These are phyloP conservation scores for Teleopsis dalmanni DNA, from an alignment of 1,140 invertebrate genomes.

Conservation along the genomic window DNA sequence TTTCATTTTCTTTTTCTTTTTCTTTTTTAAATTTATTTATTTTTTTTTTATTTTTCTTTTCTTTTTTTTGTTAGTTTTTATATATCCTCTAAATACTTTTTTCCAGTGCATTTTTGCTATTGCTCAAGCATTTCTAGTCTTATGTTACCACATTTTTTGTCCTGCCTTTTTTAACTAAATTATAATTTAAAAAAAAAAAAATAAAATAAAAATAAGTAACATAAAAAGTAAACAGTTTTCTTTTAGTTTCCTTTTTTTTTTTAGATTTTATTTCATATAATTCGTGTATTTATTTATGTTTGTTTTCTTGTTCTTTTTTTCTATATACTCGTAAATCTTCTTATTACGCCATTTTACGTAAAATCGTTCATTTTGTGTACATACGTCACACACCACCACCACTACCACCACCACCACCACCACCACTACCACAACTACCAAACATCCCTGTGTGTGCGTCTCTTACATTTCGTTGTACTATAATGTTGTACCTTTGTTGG, in stretches of 20 bases:
- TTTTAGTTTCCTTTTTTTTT: background rate
- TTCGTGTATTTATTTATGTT: conserved; percentile 20
- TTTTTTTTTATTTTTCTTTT: background rate
- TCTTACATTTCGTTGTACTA: background rate
- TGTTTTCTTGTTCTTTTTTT: conserved; percentile 31
- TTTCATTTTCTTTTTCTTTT: background rate
- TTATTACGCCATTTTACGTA: conserved; percentile 18
- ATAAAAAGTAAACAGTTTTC: background rate
- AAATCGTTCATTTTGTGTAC: background rate
- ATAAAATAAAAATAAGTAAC: background rate
- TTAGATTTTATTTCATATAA: background rate
- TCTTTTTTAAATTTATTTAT: background rate
- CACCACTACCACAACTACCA: conserved; percentile 16
- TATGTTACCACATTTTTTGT: too few species aligned
- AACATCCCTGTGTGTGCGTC: conserved; percentile 5
- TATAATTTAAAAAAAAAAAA: too few species aligned
- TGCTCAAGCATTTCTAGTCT: background rate
- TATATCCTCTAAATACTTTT: background rate
- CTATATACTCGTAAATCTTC: too few species aligned
- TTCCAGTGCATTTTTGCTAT: background rate
- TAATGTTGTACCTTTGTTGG: too few species aligned
- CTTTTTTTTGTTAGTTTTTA: background rate
- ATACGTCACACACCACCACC: background rate
- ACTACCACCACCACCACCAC: conserved; percentile 13
- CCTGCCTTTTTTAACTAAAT: too few species aligned